Base-by-base conservation (phyloP, 1,140 invertebrate species). In the Pseudomyrmex cubaensis region DNA sequence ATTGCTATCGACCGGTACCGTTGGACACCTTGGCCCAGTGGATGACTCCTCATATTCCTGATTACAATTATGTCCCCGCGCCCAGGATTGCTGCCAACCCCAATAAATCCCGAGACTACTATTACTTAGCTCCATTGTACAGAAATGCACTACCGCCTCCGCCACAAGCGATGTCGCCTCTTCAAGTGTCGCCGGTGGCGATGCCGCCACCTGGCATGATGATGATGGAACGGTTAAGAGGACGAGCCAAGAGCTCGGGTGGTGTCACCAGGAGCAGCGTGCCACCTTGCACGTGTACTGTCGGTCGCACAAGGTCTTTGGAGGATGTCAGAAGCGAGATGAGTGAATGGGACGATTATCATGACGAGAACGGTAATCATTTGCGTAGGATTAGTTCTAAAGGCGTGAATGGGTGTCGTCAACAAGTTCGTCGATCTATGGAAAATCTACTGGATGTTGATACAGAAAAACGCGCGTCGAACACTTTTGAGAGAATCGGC, bases 91-190 rank as follows among this genome's bases (percentile, higher is more conserved):
- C 73, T 87, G 35, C 93, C 85, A 90, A 94, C 89, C 87, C 89
- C 0, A 95, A 95, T 88, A 96, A 96, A 84, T 95, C 95, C 2
- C 93, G 96, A 2, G 96, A 97, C 85, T 96, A 97, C 86, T 97
- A 97, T 89, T 96, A 96, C 84, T 90, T 97, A 69, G 95, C 96
- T 10, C 96, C 96, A 1, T 94, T 96, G 87, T 97, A 96, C 84
- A 91, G 96, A n/a, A 95, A 95, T 77, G 95, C 94, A 0, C 93
- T 96, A 92, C 95, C 95, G 20, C 95, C 95, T n/a, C 94, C 93
- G 25, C 76, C 88, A 1, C 78, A 63, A 12, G 87, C 84, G 12
- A 75, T 84, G 74, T 94, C 90, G 88, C 95, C 91, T 0, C 76
- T 90, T 7, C 90, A 91, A 59, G 82, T 90, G 4, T 83, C 91